Conservation (phyloP, 2,113 vertebrate species). For the Chloropsis cyanopogon region DNA sequence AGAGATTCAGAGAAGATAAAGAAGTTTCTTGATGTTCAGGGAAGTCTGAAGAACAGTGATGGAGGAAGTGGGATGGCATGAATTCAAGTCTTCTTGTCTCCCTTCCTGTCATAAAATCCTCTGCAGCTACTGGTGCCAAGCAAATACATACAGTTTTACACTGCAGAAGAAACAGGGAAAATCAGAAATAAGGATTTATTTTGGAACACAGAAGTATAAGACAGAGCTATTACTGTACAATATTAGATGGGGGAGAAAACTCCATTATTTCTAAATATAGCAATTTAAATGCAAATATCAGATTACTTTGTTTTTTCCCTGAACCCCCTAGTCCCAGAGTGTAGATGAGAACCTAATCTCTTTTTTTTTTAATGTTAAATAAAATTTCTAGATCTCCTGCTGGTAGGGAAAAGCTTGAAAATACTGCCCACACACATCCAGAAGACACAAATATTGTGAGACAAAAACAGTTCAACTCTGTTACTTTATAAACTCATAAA, state of each 20-base stretch:
- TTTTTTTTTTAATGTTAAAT: not conserved
- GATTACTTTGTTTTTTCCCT: not conserved
- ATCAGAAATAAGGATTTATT: not conserved
- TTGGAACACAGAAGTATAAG: not conserved
- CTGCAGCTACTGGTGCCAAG: not conserved
- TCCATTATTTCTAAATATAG: not conserved
- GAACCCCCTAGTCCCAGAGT: not conserved
- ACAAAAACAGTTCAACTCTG: not conserved
- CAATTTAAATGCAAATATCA: conserved; percentile 3
- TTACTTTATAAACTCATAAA: not conserved
- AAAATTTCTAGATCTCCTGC: not conserved
- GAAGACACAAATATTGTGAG: not conserved
- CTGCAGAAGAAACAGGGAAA: not conserved
- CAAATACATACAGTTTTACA: not conserved
- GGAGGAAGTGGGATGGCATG: not conserved
- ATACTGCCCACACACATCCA: not conserved
- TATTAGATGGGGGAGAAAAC: not conserved
- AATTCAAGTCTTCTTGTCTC: not conserved
- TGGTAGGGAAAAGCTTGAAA: not conserved
- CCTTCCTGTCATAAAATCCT: not conserved
- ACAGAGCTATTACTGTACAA: not conserved
- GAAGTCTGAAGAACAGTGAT: not conserved
- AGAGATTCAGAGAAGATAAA: not conserved
- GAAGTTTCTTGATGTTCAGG: not conserved
- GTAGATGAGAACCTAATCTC: not conserved